Evolutionary conservation across 2,888 invertebrate genomes (phyloP).

Genomic region (Zeuzera pyrina): DNA sequence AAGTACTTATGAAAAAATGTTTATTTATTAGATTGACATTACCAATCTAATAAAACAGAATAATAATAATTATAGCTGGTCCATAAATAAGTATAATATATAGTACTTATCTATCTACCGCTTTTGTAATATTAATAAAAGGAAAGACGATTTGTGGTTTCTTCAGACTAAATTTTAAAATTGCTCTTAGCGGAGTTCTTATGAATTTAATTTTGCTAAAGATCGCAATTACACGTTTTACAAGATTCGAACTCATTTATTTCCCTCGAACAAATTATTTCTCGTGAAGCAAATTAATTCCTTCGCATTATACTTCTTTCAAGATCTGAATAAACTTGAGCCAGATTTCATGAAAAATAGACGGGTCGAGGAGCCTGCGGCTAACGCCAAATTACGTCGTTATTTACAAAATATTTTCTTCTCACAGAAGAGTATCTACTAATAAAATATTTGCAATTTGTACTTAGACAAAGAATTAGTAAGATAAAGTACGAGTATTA

Average conservation of each 20-base stretch:
- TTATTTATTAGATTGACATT: no score
- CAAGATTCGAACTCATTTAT: slow-evolving; percentile 60
- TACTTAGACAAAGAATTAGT: no score
- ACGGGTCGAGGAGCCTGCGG: slow-evolving; percentile 51
- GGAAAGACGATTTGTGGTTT: no score
- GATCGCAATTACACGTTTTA: slow-evolving; percentile 58
- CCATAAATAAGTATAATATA: no score
- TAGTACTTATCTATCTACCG: no score
- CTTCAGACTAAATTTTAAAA: no score
- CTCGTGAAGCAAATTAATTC: slow-evolving; percentile 64
- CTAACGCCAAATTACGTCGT: slow-evolving; percentile 63
- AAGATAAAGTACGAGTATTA: no score
- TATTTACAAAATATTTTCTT: slow-evolving; percentile 58
- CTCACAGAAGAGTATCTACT: slow-evolving; percentile 23
- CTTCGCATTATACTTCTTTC: slow-evolving; percentile 62
- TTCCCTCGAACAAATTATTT: slow-evolving; percentile 51
- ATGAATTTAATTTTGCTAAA: slow-evolving; percentile 50
- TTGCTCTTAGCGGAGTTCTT: slow-evolving; percentile 30
- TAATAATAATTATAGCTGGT: no score
- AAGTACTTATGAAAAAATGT: no score
- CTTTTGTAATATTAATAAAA: no score
- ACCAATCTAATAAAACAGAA: no score
- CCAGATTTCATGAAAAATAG: slow-evolving; percentile 62
- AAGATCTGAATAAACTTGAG: slow-evolving; percentile 64
- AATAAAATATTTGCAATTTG: no score